Percentiles rank a stretch among this genome's conserved stretches.
These are phyloP conservation scores for Loris lydekkerianus DNA, from an alignment of 2,797 vertebrate genomes.

Conservation along the genomic window DNA sequence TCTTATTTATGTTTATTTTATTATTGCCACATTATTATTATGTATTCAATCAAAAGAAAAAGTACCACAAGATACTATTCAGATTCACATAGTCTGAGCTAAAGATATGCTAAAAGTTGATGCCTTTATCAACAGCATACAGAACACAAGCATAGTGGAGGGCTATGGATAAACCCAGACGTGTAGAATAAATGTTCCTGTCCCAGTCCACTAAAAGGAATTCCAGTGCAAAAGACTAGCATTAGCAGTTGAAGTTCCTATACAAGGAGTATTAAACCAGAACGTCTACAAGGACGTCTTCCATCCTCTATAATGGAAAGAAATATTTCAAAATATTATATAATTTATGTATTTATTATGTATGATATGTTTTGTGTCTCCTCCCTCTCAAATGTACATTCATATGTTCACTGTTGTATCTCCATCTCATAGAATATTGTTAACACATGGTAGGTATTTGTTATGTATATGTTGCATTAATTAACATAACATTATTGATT, in stretches of 20 bases:
- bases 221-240: not conserved
- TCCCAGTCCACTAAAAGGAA: not conserved
- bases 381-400: not conserved
- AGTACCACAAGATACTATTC: not conserved
- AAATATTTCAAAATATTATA: conserved; percentile 10
- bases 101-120: conserved; percentile 9
- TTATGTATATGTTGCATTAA: conserved; percentile 60
- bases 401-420: not conserved
- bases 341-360: conserved; percentile 20
- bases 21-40: not conserved
- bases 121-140: conserved; percentile 50
- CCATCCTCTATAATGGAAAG: not conserved
- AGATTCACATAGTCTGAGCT: conserved; percentile 32
- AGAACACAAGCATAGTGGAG: conserved; percentile 1
- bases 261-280: conserved; percentile 22
- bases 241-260: not conserved
- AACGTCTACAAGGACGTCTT: not conserved
- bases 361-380: not conserved
- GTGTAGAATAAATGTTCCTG: conserved; percentile 30
- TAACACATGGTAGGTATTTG: not conserved
- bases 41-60: conserved; percentile 49
- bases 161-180: conserved; percentile 31
- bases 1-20: conserved; percentile 56
- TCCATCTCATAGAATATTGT: not conserved
- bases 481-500: conserved; percentile 64